Evolutionary conservation across 2,113 vertebrate genomes (phyloP).

Genomic region (Athene noctua): DNA sequence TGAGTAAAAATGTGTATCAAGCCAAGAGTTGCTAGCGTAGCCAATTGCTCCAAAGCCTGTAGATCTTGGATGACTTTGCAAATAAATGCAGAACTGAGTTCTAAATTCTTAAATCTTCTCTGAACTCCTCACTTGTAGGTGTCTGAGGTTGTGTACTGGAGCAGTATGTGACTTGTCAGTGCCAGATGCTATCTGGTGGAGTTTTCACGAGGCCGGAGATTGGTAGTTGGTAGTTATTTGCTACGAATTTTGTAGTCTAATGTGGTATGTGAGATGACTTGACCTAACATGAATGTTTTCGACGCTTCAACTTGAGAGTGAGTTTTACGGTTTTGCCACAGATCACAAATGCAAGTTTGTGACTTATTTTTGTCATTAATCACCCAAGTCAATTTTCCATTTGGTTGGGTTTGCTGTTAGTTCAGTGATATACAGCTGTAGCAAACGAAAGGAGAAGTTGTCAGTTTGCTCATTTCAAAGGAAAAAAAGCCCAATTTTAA

Average conservation of each 20-base stretch:
- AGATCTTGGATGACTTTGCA: neutral
- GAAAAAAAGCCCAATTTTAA: neutral
- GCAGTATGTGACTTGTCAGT: neutral
- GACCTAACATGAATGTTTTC: rapidly evolving
- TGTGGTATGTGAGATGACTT: rapidly evolving
- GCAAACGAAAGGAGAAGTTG: neutral
- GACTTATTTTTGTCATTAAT: neutral
- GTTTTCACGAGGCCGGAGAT: neutral
- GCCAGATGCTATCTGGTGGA: neutral
- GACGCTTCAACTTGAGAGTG: rapidly evolving
- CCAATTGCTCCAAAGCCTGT: neutral
- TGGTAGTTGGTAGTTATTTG: neutral
- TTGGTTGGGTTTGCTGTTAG: constrained; percentile 7
- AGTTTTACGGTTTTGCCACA: neutral
- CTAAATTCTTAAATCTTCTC: neutral
- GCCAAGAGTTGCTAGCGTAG: neutral
- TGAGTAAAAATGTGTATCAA: neutral
- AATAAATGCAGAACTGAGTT: neutral
- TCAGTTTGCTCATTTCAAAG: neutral
- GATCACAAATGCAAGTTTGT: neutral
- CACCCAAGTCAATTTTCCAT: constrained; percentile 23
- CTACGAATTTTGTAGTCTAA: neutral
- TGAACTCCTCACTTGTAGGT: neutral
- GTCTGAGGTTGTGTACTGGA: neutral
- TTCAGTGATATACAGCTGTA: neutral